These are phyloP conservation scores for Saccostrea glomerata DNA, from an alignment of 1,140 invertebrate species.

Conservation along the genomic window DNA sequence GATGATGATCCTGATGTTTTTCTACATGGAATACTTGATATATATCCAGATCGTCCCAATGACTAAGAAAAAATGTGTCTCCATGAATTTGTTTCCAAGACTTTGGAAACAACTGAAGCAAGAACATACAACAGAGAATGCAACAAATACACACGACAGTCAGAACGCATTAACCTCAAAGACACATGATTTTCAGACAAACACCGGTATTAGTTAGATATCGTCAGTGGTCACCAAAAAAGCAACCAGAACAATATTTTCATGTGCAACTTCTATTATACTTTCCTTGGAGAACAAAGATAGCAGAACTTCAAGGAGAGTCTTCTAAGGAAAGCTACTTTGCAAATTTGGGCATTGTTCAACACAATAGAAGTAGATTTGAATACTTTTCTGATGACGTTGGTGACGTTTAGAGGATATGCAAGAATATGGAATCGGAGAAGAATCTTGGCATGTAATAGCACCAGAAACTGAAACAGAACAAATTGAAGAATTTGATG, in stretches of 20 bases:
- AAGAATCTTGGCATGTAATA: neutral
- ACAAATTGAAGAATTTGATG: neutral
- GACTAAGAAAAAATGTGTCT: conserved; percentile 36
- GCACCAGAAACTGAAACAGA: neutral
- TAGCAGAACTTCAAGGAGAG: neutral
- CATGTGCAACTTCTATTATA: conserved; percentile 9
- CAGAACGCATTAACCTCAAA: neutral
- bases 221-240: neutral
- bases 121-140: neutral
- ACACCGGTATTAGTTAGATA: conserved; percentile 23
- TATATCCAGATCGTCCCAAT: conserved; percentile 7
- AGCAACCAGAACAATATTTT: conserved; percentile 34
- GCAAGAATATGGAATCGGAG: neutral
- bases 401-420: neutral
- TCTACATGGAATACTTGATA: neutral
- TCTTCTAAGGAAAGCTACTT: neutral
- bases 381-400: neutral
- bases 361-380: neutral
- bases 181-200: conserved; percentile 3
- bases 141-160: neutral
- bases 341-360: neutral
- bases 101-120: neutral
- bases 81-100: conserved; percentile 37
- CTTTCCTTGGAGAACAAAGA: conserved; percentile 29
- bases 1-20: conserved; percentile 42